Conservation (phyloP, 2,113 vertebrate genomes). For the Macheiramphus alcinus region DNA sequence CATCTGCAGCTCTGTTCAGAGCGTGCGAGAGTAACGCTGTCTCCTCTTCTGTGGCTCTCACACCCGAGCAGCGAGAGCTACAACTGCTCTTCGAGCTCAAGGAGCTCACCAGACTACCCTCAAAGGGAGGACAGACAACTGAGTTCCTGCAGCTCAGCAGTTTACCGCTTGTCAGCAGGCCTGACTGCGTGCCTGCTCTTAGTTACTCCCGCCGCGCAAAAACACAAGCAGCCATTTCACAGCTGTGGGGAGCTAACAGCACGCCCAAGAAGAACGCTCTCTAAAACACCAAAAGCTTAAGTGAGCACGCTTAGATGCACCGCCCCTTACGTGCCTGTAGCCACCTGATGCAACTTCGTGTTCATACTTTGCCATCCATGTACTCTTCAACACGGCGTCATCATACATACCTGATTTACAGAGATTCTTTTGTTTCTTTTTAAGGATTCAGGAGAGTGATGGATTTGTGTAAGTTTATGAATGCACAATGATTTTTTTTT, state of each 20-base stretch:
- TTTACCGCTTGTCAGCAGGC: background rate
- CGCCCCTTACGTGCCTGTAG: fast-evolving
- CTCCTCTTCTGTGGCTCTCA: background rate
- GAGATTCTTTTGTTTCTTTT: background rate
- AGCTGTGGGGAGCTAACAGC: background rate
- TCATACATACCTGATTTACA: background rate
- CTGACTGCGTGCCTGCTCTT: background rate
- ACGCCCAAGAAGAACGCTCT: background rate
- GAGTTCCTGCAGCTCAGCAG: background rate
- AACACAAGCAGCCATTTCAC: background rate
- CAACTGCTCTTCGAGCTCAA: background rate
- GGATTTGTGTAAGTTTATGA: background rate
- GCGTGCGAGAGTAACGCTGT: fast-evolving
- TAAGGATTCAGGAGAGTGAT: background rate
- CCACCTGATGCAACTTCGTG: background rate
- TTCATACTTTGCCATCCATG: background rate
- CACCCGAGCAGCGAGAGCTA: fast-evolving
- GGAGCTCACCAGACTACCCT: background rate
- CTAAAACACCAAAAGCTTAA: background rate
- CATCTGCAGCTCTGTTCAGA: background rate
- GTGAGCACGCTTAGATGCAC: background rate
- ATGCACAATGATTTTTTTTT: background rate
- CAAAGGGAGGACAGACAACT: background rate
- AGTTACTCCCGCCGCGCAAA: background rate
- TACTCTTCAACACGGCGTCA: background rate